Evolutionary conservation across 2,797 vertebrate species (phyloP).

Genomic region (Tachyglossus aculeatus): DNA sequence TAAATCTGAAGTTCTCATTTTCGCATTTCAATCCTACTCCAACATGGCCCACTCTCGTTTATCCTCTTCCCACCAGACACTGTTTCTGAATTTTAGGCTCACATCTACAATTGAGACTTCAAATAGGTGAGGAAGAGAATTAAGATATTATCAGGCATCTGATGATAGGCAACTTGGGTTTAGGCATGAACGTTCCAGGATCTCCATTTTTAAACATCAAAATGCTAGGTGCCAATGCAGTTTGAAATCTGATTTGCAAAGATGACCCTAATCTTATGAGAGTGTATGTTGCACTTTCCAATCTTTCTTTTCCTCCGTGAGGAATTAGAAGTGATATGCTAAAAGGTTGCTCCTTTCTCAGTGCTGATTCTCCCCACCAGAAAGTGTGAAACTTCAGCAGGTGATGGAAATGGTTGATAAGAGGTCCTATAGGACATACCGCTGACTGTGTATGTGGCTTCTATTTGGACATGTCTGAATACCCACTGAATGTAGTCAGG

Average conservation of each 20-base stretch:
- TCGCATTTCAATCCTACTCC: not conserved
- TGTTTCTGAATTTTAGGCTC: not conserved
- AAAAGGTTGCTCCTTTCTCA: constrained; percentile 48
- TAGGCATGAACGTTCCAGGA: not conserved
- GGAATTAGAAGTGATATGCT: constrained; percentile 43
- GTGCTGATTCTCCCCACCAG: constrained; percentile 32
- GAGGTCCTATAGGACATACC: constrained; percentile 9
- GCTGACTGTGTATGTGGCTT: constrained; percentile 48
- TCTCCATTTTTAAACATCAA: constrained; percentile 15
- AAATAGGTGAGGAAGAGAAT: constrained; percentile 1
- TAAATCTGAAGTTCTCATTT: not conserved
- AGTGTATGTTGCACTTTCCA: constrained; percentile 19
- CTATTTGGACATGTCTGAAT: constrained; percentile 38
- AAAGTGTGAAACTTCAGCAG: constrained; percentile 49
- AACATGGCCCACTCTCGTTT: not conserved
- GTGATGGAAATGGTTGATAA: constrained; percentile 38
- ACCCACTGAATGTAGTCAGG: constrained; percentile 18
- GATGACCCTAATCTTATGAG: constrained; percentile 40
- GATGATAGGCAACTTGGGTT: constrained; percentile 3
- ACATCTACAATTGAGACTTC: constrained; percentile 31
- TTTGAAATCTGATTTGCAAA: constrained; percentile 31
- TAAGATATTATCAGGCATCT: constrained; percentile 6
- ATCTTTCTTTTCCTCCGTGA: constrained; percentile 5
- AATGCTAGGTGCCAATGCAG: not conserved
- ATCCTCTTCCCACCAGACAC: constrained; percentile 8